A percentile compares a stretch with the other conserved stretches of the same genome.
These are phyloP conservation scores for Antedon mediterranea DNA, from an alignment of 53 echinoderm and acorn worm genomes.

Conservation along the genomic window DNA sequence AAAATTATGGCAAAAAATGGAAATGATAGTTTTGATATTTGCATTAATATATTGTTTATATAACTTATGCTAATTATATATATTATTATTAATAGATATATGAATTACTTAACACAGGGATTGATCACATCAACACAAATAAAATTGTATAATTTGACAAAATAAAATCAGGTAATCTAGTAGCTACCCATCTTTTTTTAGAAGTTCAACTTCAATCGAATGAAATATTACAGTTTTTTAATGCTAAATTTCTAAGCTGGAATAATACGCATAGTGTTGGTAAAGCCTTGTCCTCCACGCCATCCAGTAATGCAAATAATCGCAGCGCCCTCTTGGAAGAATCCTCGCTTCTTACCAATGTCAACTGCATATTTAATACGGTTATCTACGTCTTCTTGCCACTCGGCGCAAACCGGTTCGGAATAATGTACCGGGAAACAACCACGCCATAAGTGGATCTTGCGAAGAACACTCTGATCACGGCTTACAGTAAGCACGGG, in stretches of 20 bases:
- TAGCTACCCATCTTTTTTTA: too few relatives aligned
- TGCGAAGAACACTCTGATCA: slow-evolving; percentile 39
- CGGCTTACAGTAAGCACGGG: slow-evolving; percentile 77
- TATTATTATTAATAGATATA: background rate
- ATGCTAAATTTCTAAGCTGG: background rate
- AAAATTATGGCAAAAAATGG: too few relatives aligned
- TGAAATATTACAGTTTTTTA: too few relatives aligned
- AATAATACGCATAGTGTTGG: slow-evolving; percentile 95
- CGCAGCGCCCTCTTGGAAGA: slow-evolving; percentile 61
- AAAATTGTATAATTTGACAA: background rate
- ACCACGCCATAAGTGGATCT: slow-evolving; percentile 73
- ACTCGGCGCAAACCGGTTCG: slow-evolving; percentile 16
- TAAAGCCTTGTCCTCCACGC: slow-evolving; percentile 81
- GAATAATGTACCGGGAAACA: slow-evolving; percentile 65
- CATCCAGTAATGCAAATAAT: slow-evolving; percentile 84
- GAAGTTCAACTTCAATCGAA: too few relatives aligned
- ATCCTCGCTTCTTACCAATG: slow-evolving; percentile 46
- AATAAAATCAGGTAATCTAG: too few relatives aligned
- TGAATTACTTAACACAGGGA: background rate
- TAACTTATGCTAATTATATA: too few relatives aligned
- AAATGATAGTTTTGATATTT: too few relatives aligned
- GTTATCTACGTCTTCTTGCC: slow-evolving; percentile 83
- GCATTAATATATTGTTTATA: too few relatives aligned
- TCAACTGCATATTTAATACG: slow-evolving; percentile 72
- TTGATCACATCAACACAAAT: background rate